Evolutionary conservation across 2,797 vertebrate genomes (phyloP).

Genomic region (Sparidentex hasta): DNA sequence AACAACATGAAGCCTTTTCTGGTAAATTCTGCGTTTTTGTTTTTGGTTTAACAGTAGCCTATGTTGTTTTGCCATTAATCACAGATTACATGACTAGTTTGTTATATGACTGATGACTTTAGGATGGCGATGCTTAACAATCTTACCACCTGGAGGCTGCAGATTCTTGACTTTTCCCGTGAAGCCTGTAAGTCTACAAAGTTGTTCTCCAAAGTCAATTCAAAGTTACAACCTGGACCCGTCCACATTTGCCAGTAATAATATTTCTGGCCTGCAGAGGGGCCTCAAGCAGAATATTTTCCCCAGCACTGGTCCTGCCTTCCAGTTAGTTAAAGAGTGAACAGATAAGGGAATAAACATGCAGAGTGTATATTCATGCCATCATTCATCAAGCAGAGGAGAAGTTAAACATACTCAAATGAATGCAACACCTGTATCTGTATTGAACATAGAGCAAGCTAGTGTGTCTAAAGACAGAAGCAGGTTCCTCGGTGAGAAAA

Average conservation of each 20-base stretch:
- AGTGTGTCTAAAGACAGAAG: not conserved
- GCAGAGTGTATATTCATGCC: not conserved
- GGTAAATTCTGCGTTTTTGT: not conserved
- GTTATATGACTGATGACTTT: not conserved
- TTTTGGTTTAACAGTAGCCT: not conserved
- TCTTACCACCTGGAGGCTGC: not conserved
- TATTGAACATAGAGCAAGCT: not conserved
- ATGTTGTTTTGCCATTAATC: not conserved
- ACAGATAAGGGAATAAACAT: not conserved
- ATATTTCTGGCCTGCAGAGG: slow-evolving; percentile 61
- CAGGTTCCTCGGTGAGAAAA: too few relatives aligned
- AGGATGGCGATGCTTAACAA: not conserved
- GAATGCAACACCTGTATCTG: not conserved
- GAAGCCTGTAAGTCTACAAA: not conserved
- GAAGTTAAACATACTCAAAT: not conserved
- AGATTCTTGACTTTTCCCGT: not conserved
- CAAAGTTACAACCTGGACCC: slow-evolving; percentile 12
- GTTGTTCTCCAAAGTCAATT: slow-evolving; percentile 6
- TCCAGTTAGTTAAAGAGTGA: not conserved
- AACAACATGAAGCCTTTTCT: not conserved
- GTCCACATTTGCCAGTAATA: slow-evolving; percentile 27
- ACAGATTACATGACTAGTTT: not conserved
- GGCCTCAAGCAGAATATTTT: slow-evolving; percentile 42
- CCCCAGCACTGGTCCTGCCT: not conserved
- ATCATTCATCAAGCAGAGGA: not conserved